phyloP scores from a whole-genome alignment of 2,113 vertebrate genomes.

The Silurus glanis region DNA sequence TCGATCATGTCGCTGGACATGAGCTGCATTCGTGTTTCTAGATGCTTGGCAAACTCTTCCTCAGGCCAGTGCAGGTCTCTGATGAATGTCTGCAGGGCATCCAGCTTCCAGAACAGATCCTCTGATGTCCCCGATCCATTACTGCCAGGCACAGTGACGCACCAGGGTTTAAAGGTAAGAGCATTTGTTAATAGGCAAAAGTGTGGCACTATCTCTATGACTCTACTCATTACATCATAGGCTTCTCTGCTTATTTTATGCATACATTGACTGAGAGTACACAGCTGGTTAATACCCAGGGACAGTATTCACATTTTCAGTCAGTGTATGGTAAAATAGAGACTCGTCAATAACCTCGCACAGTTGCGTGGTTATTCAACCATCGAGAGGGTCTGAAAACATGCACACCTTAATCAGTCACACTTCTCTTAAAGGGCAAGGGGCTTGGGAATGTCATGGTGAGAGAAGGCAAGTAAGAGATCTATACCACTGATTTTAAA shows the following conservation, averaged over 20 bases:
- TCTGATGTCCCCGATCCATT: conserved; percentile 97
- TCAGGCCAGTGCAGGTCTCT: conserved; percentile 98
- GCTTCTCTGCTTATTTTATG: conserved; percentile 74
- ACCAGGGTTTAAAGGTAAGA: conserved; percentile 41
- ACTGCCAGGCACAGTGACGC: conserved; percentile 78
- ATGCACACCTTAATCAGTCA: conserved; percentile 79
- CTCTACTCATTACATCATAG: background rate
- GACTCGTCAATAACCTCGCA: conserved; percentile 88
- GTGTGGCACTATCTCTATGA: conserved; percentile 64
- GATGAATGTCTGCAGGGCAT: conserved; percentile 98
- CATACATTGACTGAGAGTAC: conserved; percentile 72
- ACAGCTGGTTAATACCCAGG: conserved; percentile 9
- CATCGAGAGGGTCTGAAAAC: conserved; percentile 71
- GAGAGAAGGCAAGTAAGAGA: conserved; percentile 81
- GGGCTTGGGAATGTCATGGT: conserved; percentile 86
- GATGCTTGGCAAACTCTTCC: conserved; percentile 96
- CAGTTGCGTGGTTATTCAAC: conserved; percentile 84
- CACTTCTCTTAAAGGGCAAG: conserved; percentile 65
- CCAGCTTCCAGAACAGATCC: conserved; percentile 99
- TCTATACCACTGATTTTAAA: background rate
- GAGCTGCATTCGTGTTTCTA: conserved; percentile 93
- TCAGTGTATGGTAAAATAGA: conserved; percentile 84
- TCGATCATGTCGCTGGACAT: conserved; percentile 99
- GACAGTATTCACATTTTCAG: conserved; percentile 56
- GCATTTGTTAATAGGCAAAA: conserved; percentile 6